Conservation (phyloP, 1,140 invertebrate genomes). For the Bombus superbus region DNA sequence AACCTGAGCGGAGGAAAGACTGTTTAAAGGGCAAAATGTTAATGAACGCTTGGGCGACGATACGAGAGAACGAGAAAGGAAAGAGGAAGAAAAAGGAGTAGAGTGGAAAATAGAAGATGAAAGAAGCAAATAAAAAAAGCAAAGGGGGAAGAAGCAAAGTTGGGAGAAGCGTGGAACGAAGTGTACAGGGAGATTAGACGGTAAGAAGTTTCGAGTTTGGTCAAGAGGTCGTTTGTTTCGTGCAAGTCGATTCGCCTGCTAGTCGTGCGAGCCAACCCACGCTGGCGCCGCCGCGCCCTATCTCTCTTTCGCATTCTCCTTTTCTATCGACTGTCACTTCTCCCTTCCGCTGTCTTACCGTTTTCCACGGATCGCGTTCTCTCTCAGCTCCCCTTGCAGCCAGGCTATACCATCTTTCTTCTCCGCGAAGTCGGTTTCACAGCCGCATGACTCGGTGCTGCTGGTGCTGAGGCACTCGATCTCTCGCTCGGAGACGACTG, state of each 20-base stretch:
- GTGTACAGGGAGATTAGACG: constrained; percentile 19
- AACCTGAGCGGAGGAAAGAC: too few relatives aligned
- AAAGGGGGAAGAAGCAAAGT: neutral
- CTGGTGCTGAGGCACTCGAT: constrained; percentile 58
- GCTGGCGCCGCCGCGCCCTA: constrained; percentile 78
- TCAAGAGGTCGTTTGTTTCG: constrained; percentile 75
- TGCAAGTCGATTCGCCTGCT: constrained; percentile 59
- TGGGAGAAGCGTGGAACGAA: neutral
- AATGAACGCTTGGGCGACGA: neutral
- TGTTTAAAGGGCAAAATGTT: neutral
- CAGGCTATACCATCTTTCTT: neutral
- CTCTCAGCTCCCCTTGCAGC: constrained; percentile 48
- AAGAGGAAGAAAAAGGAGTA: neutral
- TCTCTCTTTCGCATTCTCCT: constrained; percentile 63
- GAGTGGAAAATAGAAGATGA: too few relatives aligned
- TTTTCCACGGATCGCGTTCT: constrained; percentile 4
- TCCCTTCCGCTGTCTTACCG: constrained; percentile 9
- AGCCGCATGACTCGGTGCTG: constrained; percentile 46
- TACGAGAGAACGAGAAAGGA: neutral
- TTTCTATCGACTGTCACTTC: constrained; percentile 44
- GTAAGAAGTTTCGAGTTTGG: constrained; percentile 59
- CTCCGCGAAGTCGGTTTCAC: constrained; percentile 26
- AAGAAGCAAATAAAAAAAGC: neutral
- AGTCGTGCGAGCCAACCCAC: constrained; percentile 74
- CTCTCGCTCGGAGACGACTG: constrained; percentile 69